Percentiles rank a stretch among this genome's conserved stretches.
phyloP scores from a whole-genome alignment of 2,888 invertebrate genomes.

The Callimorpha dominula region DNA sequence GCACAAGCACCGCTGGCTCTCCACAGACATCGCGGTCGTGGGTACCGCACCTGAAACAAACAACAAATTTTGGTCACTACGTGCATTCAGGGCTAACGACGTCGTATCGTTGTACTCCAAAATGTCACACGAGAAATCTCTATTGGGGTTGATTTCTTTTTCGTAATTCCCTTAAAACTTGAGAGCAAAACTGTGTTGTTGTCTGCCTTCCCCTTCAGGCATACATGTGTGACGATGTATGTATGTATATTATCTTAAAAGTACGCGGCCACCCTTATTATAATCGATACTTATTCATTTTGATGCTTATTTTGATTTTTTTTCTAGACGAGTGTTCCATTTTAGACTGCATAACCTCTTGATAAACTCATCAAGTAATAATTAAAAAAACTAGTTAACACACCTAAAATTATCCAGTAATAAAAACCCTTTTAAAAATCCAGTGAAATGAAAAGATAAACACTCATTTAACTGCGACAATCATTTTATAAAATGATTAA shows the following conservation, averaged over 20 bases:
- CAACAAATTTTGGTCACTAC: background rate
- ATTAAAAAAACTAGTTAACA: no score
- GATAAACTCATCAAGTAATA: no score
- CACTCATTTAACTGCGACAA: conserved; percentile 9
- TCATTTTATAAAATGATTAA: conserved; percentile 24
- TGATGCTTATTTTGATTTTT: no score
- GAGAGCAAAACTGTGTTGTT: no score
- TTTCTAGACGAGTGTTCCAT: no score
- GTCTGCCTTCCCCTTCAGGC: no score
- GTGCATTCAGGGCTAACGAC: background rate
- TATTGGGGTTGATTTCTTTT: background rate
- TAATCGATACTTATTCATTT: no score
- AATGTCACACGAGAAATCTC: background rate
- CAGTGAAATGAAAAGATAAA: conserved; percentile 10
- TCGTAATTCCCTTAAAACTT: no score
- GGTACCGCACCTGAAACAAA: conserved; percentile 61
- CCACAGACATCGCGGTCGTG: conserved; percentile 76
- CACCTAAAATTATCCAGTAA: background rate
- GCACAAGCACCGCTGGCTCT: conserved; percentile 77
- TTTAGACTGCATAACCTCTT: no score
- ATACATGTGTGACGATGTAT: no score
- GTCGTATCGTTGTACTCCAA: background rate
- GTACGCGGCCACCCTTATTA: no score
- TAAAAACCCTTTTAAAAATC: background rate
- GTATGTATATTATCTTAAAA: no score